A percentile compares a stretch with the other conserved stretches of the same genome.
These are phyloP conservation scores for Neelides sp. DNA, from an alignment of 1,140 invertebrate genomes.

Conservation along the genomic window DNA sequence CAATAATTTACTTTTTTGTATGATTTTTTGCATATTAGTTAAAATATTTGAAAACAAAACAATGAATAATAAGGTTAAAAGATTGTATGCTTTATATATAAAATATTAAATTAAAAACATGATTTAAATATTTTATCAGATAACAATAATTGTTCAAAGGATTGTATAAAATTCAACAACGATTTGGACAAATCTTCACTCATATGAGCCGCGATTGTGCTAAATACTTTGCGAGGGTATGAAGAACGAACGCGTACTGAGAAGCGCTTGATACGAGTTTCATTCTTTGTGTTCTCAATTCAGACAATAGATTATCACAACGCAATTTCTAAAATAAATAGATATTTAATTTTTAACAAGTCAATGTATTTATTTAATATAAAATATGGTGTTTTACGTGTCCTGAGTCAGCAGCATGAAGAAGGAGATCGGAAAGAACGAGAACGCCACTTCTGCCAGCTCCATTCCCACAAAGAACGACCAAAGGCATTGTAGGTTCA, in stretches of 20 bases:
- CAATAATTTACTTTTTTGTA: too few species aligned
- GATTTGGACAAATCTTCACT: conserved; percentile 10
- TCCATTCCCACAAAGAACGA: conserved; percentile 56
- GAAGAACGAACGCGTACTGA: conserved; percentile 81
- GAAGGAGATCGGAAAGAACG: conserved; percentile 62
- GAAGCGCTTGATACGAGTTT: conserved; percentile 71
- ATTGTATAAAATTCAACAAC: background rate
- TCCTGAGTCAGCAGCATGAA: conserved; percentile 75
- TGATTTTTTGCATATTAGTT: background rate
- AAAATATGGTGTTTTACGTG: conserved; percentile 45
- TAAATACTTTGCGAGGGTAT: conserved; percentile 66
- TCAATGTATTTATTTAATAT: background rate
- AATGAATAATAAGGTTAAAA: background rate
- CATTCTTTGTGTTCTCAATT: conserved; percentile 68
- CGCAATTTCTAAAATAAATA: conserved; percentile 23
- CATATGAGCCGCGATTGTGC: conserved; percentile 74
- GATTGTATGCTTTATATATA: background rate
- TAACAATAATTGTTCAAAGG: background rate
- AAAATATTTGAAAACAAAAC: background rate
- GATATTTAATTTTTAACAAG: conserved; percentile 10
- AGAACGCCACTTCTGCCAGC: conserved; percentile 59
- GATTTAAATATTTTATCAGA: background rate
- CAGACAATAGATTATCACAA: conserved; percentile 41
- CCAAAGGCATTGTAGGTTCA: conserved; percentile 51
- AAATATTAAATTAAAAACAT: background rate